These are phyloP conservation scores for Smittia aterrima DNA, from an alignment of 2,888 invertebrate species.

Conservation along the genomic window DNA sequence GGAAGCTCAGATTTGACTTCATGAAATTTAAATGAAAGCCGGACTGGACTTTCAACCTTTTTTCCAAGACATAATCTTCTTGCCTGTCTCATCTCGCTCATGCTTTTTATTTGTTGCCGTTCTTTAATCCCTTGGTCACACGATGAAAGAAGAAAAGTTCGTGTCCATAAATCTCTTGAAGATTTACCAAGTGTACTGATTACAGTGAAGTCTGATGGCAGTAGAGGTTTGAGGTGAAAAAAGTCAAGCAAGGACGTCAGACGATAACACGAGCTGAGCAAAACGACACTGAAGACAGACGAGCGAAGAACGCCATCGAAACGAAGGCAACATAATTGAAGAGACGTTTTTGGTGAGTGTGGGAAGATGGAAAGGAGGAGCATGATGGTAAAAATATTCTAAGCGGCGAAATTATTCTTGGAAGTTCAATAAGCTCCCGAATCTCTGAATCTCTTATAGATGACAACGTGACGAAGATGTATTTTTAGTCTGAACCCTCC, in stretches of 20 bases:
- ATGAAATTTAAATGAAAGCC: constrained; percentile 35
- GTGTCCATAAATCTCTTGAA: constrained; percentile 32
- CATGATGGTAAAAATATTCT: no score
- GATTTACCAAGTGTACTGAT: neutral
- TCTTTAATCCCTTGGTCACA: constrained; percentile 22
- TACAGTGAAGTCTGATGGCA: neutral
- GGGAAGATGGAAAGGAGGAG: no score
- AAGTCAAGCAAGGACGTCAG: neutral
- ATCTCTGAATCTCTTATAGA: no score
- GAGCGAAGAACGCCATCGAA: neutral
- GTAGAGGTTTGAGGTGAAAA: neutral
- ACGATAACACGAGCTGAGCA: neutral
- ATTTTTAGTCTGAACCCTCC: neutral
- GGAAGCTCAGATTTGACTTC: constrained; percentile 15
- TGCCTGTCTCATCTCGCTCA: neutral
- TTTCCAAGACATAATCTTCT: neutral
- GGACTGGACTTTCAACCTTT: neutral
- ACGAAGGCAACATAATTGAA: no score
- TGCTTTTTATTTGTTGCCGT: constrained; percentile 6
- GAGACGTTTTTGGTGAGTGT: no score
- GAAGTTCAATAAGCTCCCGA: no score
- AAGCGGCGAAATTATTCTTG: no score
- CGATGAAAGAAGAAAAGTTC: constrained; percentile 13
- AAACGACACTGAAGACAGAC: neutral
- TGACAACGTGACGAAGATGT: no score